Evolutionary conservation across 1,140 invertebrate genomes (phyloP), one percentile per base, ranked within the genome.

Genomic region (Pseudomyrmex sp.): DNA sequence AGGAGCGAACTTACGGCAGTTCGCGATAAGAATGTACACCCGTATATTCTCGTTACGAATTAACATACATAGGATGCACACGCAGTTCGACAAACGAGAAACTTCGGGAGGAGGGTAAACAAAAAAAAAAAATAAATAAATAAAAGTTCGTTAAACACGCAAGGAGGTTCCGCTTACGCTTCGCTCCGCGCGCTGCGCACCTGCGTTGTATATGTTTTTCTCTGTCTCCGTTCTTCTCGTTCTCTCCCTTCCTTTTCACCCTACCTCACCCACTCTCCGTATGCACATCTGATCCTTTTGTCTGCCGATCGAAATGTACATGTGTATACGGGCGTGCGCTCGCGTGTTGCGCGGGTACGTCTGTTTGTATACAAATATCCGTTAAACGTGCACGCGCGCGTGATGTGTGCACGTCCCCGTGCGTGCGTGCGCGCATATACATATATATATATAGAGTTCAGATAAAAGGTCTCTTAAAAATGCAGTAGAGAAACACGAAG

Each of bases 201-300:
- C 79, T 82, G 79, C 79, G 46, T 63, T 9, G 10, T 77, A 66
- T 61, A 23, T 79, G 26, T 61, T 69, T 83, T 61, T 62, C 65
- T 68, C 50, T 65, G 35, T 44, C 61, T 75, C 65, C 50, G 61
- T 46, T 65, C 35, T 13, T 18, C 58, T 15, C 26, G 13, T 15
- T 23, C 10, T 13, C 59, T n/a, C 10, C 18, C 52, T 48, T 79
- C 26, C 52, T 23, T 59, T 35, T 23, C 77, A 59, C 18, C 46
- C 66, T 50, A 66, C 50, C 70, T 52, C 83, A 13, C 26, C 56
- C 69, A 59, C 35, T 61, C 56, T 59, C 75, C 50, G 35, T 7
- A 77, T 58, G 62, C 50, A 58, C 80, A 79, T 88, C 65, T 88
- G 65, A 44, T 75, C 52, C 73, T 83, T 76, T 83, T 76, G 74